Base-by-base conservation (phyloP, 2,113 vertebrate species). In the Limnothrissa miodon region DNA sequence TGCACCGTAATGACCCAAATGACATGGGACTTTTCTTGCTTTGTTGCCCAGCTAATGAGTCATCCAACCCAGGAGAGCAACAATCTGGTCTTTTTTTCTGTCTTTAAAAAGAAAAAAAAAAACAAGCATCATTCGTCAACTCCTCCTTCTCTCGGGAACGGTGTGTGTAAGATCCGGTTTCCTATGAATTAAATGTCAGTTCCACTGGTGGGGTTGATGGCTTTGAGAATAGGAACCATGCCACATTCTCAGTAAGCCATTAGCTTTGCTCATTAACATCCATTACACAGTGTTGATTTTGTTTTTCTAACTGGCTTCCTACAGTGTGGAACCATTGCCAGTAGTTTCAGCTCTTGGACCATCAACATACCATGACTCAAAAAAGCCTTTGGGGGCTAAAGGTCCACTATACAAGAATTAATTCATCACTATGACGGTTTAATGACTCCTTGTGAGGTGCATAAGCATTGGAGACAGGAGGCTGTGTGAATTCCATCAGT, bases 1-100 rank as follows among this genome's bases (percentile, higher is more conserved):
- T 83, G 83, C 87, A 86, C 83, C 80, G 83, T 91, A 89, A 92
- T 82, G 90, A 93, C 90, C 87, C 87, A 84, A 83, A 86, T 93
- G 91, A 94, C 91, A 92, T 25, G 2, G 89, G 87, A 85, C 29
- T 74, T 80, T 90, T 89, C 91, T 84, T 90, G 90, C 90, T 89
- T 90, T 91, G 90, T 89, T 91, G 90, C 89, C 88, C 87, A 85
- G 86, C 87, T 93, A 93, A 93, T 93, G 91, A 94, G 88, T 91
- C 90, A 90, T 90, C 85, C 84, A 83, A 85, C 91, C 91, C 90
- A 83, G 84, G 87, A 93, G 90, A 87, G 91, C 90, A 92, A 90
- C 92, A 92, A 90, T 91, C 90, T 90, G 90, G 10, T 33, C 36
- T 29, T 70, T 70, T 70, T 74, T 74, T 74, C 29, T 36, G 10